Evolutionary conservation across 2,113 vertebrate genomes (phyloP), one percentile per base, ranked within the genome.

Genomic region (Gymnogyps californianus): DNA sequence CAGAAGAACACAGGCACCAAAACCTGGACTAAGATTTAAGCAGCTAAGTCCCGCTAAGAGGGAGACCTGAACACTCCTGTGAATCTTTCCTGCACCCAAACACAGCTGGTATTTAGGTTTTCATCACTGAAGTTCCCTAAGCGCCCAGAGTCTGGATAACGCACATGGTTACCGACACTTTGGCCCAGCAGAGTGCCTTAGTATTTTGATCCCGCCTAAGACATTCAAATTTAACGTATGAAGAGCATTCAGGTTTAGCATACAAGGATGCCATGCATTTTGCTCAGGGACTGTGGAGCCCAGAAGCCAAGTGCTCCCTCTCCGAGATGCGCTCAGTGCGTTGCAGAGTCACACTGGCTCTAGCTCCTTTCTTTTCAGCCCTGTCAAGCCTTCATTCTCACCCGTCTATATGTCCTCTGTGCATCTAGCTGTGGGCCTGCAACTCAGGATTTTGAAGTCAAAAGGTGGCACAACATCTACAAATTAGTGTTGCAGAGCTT

Each of bases 301-400:
- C 1, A 5, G 59, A 71, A 86, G 32, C 9, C 44, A 74, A 12
- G 28, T 1, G 12, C 11, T 51, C 26, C 55, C 16, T 42, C 12
- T 32, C 15, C 2, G 2, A 72, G 44, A 46, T 0, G 1, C 2
- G 4, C 13, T 61, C 7, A 6, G 20, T 14, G 16, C 2, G 2
- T 14, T 64, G 31, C 13, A 75, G 17, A 59, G 28, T 46, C 25
- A 31, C 19, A 54, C 8, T 25, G 10, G 17, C 64, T 51, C 24
- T 49, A 14, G 13, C 28, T 28, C 31, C 17, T 84, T n/a, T 38
- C 18, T 75, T 78, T 47, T 69, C n/a, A 83, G 25, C 13, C 22
- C 32, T 51, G 17, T 22, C 32, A 90, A 88, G 16, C 12, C 24
- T 86, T 89, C 46, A 15, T 29, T 76, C 32, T 54, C 29, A 32